Conservation (phyloP, 1,140 invertebrate genomes). For the Nixonia krombeini region DNA sequence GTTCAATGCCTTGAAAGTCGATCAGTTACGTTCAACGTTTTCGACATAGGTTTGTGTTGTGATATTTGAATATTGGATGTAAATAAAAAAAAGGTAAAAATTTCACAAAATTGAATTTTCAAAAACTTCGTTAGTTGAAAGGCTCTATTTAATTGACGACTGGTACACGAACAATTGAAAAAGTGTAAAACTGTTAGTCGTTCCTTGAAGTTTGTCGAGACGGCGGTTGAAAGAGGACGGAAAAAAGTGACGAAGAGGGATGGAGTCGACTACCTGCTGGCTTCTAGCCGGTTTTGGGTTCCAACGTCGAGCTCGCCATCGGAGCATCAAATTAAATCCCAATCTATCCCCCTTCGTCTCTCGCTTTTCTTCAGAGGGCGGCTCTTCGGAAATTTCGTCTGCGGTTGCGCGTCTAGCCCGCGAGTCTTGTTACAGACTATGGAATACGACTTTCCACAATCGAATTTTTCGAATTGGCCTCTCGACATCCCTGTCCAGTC, state of each 20-base stretch:
- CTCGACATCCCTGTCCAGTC: too few relatives aligned
- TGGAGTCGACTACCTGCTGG: slow-evolving; percentile 28
- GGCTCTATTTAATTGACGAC: too few relatives aligned
- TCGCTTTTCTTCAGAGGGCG: slow-evolving; percentile 15
- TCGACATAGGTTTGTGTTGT: too few relatives aligned
- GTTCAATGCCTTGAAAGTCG: background rate
- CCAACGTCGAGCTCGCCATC: slow-evolving; percentile 19
- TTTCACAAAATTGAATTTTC: background rate
- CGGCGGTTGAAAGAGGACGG: background rate
- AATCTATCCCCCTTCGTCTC: slow-evolving; percentile 3
- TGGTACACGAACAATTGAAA: background rate
- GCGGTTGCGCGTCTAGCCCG: slow-evolving; percentile 21
- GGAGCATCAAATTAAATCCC: slow-evolving; percentile 18
- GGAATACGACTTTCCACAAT: background rate
- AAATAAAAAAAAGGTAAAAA: background rate
- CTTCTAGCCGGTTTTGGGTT: slow-evolving; percentile 38
- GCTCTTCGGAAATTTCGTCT: slow-evolving; percentile 11
- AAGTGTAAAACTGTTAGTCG: background rate
- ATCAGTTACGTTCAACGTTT: background rate
- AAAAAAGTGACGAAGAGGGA: slow-evolving; percentile 1
- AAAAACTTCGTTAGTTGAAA: background rate
- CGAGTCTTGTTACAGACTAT: slow-evolving; percentile 1
- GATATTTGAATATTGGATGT: too few relatives aligned
- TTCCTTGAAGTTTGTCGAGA: background rate
- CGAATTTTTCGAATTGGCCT: background rate